Evolutionary conservation across 2,888 invertebrate species (phyloP).

Genomic region (Acanthosepion lycidas): DNA sequence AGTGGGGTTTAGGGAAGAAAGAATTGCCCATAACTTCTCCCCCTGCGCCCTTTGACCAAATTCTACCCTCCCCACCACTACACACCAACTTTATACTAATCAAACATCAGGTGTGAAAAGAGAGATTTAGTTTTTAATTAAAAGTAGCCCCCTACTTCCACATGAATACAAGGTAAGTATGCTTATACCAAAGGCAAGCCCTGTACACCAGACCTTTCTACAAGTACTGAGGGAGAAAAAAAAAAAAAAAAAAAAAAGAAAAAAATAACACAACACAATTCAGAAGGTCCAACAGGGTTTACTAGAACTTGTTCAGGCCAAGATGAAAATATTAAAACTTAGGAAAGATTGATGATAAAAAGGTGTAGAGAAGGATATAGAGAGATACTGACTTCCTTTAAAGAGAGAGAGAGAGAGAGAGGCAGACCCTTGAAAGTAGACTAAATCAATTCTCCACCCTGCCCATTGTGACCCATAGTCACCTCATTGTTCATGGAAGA

Average conservation of each 20-base stretch:
- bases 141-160: not conserved
- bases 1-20: not conserved
- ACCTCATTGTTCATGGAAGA: too few species aligned
- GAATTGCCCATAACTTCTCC: not conserved
- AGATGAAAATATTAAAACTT: too few species aligned
- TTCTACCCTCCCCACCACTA: not conserved
- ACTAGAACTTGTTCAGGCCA: too few species aligned
- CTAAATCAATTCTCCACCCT: too few species aligned
- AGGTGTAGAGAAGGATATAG: too few species aligned
- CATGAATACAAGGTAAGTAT: not conserved
- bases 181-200: too few species aligned
- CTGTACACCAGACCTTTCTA: not conserved
- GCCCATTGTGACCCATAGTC: too few species aligned
- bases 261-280: not conserved
- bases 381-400: too few species aligned
- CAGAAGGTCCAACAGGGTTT: too few species aligned
- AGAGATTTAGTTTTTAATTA: not conserved
- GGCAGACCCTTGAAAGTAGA: too few species aligned
- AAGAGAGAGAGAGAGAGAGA: too few species aligned
- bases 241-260: not conserved
- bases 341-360: too few species aligned
- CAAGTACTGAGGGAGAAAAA: not conserved
- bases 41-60: not conserved
- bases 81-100: not conserved
- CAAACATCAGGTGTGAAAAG: slow-evolving; percentile 33